Percentiles rank a stretch among this genome's conserved stretches.
Conservation (phyloP, 2,113 vertebrate genomes). For the Taurulus bubalis region DNA sequence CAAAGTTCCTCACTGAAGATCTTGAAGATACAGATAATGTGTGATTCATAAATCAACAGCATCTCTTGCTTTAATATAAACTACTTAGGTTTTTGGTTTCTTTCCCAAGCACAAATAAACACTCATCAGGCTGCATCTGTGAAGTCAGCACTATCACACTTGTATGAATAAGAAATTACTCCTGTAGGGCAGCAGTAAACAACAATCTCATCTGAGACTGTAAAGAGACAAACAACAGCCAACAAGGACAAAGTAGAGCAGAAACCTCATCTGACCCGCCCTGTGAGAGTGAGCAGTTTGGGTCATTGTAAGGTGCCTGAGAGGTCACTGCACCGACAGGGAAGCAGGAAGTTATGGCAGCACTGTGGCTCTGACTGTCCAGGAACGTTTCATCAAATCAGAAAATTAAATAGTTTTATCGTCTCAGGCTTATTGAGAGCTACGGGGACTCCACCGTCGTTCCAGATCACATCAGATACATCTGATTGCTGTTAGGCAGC, state of each 20-base stretch:
- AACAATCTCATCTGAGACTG: conserved; percentile 13
- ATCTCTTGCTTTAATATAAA: conserved; percentile 43
- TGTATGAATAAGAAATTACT: conserved; percentile 43
- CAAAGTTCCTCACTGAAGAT: not conserved
- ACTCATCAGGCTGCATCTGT: conserved; percentile 10
- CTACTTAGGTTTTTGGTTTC: not conserved
- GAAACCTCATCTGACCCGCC: conserved; percentile 20
- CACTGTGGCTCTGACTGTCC: not conserved
- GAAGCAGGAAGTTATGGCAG: not conserved
- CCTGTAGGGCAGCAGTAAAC: conserved; percentile 13
- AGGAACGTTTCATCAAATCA: conserved; percentile 51
- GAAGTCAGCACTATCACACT: conserved; percentile 34
- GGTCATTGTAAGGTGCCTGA: not conserved
- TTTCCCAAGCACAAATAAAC: conserved; percentile 18
- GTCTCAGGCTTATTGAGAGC: conserved; percentile 45
- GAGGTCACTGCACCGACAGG: not conserved
- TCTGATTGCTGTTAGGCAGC: conserved; percentile 19
- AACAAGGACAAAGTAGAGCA: conserved; percentile 8
- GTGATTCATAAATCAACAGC: conserved; percentile 41
- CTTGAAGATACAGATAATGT: conserved; percentile 22
- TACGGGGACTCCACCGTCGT: conserved; percentile 5
- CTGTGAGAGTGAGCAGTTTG: not conserved
- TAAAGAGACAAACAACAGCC: conserved; percentile 4
- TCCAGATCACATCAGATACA: conserved; percentile 30
- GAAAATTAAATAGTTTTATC: conserved; percentile 60